A percentile compares a stretch with the other conserved stretches of the same genome.
Evolutionary conservation across 64 coral and sea anemone genomes (phyloP).

Genomic region (Montipora efflorescens): DNA sequence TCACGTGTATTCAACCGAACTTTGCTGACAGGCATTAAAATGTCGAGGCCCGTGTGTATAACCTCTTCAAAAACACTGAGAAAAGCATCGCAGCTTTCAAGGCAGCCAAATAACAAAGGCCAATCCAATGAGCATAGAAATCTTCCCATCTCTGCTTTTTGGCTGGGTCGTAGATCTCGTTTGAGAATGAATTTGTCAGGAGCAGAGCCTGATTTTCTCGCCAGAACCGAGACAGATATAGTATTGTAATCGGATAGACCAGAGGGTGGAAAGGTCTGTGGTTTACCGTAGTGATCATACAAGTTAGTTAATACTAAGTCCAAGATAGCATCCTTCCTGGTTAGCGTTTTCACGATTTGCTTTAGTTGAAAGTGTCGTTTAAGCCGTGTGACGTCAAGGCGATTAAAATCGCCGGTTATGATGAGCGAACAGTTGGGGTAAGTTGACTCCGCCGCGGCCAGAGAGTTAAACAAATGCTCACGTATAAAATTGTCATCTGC

Average conservation of each 20-base stretch:
- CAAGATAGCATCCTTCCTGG: conserved; percentile 34
- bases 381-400: not conserved
- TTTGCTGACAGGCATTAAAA: conserved; percentile 5
- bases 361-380: conserved; percentile 12
- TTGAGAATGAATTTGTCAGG: conserved; percentile 13
- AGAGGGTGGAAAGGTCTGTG: conserved; percentile 49
- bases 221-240: not conserved
- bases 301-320: conserved; percentile 61
- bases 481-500: conserved; percentile 19
- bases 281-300: conserved; percentile 13
- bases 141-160: conserved; percentile 63
- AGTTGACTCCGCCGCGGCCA: conserved; percentile 16
- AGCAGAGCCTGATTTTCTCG: not conserved
- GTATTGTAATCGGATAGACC: conserved; percentile 69
- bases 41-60: conserved; percentile 38
- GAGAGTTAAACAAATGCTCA: conserved; percentile 65
- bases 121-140: conserved; percentile 48
- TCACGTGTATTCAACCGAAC: too few species aligned
- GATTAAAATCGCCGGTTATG: conserved; percentile 29
- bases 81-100: conserved; percentile 18
- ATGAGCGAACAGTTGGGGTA: conserved; percentile 37
- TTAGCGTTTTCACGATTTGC: conserved; percentile 8
- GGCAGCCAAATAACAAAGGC: conserved; percentile 23
- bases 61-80: conserved; percentile 25
- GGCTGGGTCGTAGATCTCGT: conserved; percentile 22